Base-by-base conservation (phyloP, 2,797 vertebrate genomes). In the Chaunax sp. region DNA sequence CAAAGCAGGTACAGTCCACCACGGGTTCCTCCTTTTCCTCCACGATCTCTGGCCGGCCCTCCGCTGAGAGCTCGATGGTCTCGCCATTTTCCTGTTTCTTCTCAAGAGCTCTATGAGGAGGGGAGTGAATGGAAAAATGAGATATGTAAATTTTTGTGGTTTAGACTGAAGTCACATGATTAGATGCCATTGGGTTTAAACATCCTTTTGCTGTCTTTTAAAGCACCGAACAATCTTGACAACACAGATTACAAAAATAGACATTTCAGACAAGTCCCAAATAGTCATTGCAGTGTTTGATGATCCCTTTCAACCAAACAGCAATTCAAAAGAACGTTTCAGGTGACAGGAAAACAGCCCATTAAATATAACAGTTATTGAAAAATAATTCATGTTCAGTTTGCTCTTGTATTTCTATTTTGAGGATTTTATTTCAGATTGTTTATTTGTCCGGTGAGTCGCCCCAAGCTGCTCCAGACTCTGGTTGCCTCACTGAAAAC, bases 1-100 rank as follows among this genome's bases (percentile, higher is more conserved):
- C 97, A 4, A 94, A 98, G 80, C 96, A 98, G 0, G 96, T 97
- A 89, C 97, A 98, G 89, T 98, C 97, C 58, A 97, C 83, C 1
- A 98, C 65, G 0, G 96, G 96, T 63, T 92, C 75, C 38, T 93
- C 92, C 64, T 94, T 94, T 70, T 95, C 94, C 57, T 87, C 80
- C 80, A 95, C 91, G 51, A 93, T 52, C 83, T 96, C 95, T 0
- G 96, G 95, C 25, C 94, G 94, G 3, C 96, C 96, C 67, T 96
- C 95, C 0, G 94, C 93, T 0, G 96, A 96, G 86, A 98, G 84
- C 90, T 97, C 96, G 0, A 97, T 93, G 4, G 93, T 96, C 89
- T 96, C 96, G 0, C 94, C 93, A 77, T 95, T 95, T 26, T 93
- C 91, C 83, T 97, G 96, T 10, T 94, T 93, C 85, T 95, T 95